These are phyloP conservation scores for Agapornis roseicollis DNA, from an alignment of 2,113 vertebrate species.

Conservation along the genomic window DNA sequence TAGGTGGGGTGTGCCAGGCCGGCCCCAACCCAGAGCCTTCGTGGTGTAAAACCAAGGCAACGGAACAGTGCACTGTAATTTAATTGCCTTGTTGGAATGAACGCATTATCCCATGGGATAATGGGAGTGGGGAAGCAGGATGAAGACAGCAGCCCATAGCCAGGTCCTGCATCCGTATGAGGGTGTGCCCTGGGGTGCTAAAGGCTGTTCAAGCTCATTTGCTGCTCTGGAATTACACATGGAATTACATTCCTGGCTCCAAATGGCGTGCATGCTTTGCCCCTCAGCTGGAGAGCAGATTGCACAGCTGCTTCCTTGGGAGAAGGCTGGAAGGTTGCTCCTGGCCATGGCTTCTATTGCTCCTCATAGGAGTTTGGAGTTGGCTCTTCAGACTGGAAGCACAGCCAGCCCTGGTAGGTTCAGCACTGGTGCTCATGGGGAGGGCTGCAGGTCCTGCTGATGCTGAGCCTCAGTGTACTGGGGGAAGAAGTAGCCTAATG, in stretches of 20 bases:
- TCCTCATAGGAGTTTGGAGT: neutral
- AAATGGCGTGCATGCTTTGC: fast-evolving
- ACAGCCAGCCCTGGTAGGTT: neutral
- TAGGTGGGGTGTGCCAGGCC: neutral
- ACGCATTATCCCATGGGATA: neutral
- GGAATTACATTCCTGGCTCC: neutral
- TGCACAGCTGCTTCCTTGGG: neutral
- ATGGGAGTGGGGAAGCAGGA: neutral
- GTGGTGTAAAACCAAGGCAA: neutral
- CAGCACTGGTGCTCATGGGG: fast-evolving
- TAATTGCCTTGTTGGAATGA: neutral
- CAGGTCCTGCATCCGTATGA: fast-evolving
- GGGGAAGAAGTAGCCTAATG: fast-evolving
- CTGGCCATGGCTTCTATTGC: fast-evolving
- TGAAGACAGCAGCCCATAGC: neutral
- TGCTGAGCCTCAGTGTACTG: fast-evolving
- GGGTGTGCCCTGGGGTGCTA: neutral
- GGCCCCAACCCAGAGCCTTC: neutral
- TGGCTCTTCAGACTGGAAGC: neutral
- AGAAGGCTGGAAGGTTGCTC: neutral
- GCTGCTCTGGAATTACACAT: neutral
- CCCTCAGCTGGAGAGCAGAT: neutral
- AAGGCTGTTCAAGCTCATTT: neutral
- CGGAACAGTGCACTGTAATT: neutral
- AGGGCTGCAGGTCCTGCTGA: neutral